Percentiles rank a stretch among this genome's conserved stretches.
Evolutionary conservation across 1,140 invertebrate species (phyloP).

Genomic region (Notospermus geniculatus): DNA sequence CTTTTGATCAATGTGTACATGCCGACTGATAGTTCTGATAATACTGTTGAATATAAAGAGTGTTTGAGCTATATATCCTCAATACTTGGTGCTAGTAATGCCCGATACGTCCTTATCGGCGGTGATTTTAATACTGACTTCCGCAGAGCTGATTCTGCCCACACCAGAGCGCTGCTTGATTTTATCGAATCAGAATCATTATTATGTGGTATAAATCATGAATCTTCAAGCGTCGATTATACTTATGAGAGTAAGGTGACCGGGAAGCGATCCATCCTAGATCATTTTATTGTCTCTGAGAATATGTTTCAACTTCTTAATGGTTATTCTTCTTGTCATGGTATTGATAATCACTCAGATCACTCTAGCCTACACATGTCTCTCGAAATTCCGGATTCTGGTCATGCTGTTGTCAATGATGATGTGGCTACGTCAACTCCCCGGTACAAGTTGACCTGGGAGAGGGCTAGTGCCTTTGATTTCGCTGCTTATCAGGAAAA

Average conservation of each 20-base stretch:
- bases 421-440: too few species aligned
- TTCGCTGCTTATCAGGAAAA: too few species aligned
- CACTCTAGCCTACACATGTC: too few species aligned
- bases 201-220: neutral
- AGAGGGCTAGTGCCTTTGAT: too few species aligned
- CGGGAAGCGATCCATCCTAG: neutral
- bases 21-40: neutral
- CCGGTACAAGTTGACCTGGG: too few species aligned
- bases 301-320: neutral
- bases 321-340: too few species aligned
- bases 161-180: neutral
- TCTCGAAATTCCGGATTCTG: too few species aligned
- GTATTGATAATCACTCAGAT: too few species aligned
- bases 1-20: neutral
- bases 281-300: neutral
- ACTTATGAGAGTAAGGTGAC: neutral
- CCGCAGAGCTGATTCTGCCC: neutral
- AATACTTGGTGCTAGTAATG: too few species aligned
- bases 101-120: neutral
- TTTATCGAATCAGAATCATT: neutral
- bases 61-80: too few species aligned
- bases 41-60: too few species aligned
- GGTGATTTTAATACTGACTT: slow-evolving; percentile 2
- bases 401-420: too few species aligned
- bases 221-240: neutral